Evolutionary conservation across 2,113 vertebrate species (phyloP).

Genomic region (Suncus etruscus): DNA sequence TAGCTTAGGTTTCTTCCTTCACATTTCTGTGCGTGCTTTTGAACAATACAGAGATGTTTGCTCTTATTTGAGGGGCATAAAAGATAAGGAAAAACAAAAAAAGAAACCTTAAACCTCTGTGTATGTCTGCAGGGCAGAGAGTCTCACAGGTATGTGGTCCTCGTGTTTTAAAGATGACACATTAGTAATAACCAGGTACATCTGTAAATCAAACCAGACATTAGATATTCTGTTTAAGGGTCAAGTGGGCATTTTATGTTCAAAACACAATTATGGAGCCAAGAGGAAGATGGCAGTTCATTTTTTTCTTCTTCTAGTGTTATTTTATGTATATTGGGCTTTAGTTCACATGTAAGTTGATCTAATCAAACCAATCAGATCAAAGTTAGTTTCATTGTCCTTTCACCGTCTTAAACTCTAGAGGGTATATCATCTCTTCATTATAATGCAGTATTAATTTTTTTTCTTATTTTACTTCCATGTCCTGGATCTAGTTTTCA

Average conservation of each 20-base stretch:
- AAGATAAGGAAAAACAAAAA: slow-evolving; percentile 16
- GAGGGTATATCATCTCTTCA: background rate
- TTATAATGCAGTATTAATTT: background rate
- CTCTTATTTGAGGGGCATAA: slow-evolving; percentile 7
- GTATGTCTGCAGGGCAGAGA: slow-evolving; percentile 15
- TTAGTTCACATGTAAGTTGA: background rate
- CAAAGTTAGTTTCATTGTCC: background rate
- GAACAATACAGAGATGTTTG: slow-evolving; percentile 42
- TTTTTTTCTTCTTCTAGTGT: background rate
- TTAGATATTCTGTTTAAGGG: slow-evolving; percentile 57
- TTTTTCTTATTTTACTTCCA: slow-evolving; percentile 52
- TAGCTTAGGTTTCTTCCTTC: slow-evolving; percentile 74
- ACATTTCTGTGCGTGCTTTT: slow-evolving; percentile 66
- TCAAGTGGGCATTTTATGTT: slow-evolving; percentile 35
- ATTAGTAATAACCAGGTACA: slow-evolving; percentile 57
- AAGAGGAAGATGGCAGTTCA: background rate
- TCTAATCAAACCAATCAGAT: slow-evolving; percentile 18
- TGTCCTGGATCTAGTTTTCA: slow-evolving; percentile 33
- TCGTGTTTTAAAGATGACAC: slow-evolving; percentile 66
- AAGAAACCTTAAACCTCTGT: background rate
- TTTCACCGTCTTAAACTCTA: background rate
- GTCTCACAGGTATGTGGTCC: slow-evolving; percentile 20
- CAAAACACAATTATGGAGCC: background rate
- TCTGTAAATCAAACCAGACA: slow-evolving; percentile 66
- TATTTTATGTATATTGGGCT: background rate